A percentile compares a stretch with the other conserved stretches of the same genome.
Conservation (phyloP, 37 sponge, comb jelly and placozoan species). For the Hexactinellida sp. region DNA sequence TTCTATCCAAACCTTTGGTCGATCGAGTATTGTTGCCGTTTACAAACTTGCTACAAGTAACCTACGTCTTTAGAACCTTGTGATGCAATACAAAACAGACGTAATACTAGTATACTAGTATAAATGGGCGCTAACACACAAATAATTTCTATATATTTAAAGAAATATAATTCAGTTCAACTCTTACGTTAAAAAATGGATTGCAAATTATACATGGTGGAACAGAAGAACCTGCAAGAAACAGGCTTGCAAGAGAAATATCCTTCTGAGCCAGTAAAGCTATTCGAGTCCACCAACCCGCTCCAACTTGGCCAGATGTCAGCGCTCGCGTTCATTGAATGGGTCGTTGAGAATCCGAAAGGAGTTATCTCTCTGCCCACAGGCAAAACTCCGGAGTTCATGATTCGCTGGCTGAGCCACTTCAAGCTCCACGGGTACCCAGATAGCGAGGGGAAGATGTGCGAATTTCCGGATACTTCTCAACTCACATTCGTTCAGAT, state of each 20-base stretch:
- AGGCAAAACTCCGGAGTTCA: not conserved
- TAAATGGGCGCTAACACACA: too few relatives aligned
- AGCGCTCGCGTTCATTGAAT: not conserved
- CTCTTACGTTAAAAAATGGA: too few relatives aligned
- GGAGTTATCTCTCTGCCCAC: not conserved
- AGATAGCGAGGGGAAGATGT: not conserved
- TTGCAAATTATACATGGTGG: not conserved
- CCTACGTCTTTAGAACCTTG: too few relatives aligned
- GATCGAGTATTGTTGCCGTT: too few relatives aligned
- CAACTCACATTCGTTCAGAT: not conserved
- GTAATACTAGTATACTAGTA: too few relatives aligned
- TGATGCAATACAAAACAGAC: too few relatives aligned
- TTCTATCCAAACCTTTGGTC: too few relatives aligned
- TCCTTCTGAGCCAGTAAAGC: not conserved
- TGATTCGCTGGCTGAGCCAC: slow-evolving; percentile 15
- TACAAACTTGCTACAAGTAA: too few relatives aligned
- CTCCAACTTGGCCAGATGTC: slow-evolving; percentile 6
- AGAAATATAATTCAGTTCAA: too few relatives aligned
- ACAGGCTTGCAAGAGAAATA: not conserved
- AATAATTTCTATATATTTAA: too few relatives aligned
- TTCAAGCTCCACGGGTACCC: not conserved
- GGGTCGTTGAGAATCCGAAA: slow-evolving; percentile 1
- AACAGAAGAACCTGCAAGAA: not conserved
- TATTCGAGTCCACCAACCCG: not conserved
- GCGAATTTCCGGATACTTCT: not conserved